Evolutionary conservation across 2,113 vertebrate genomes (phyloP).

Genomic region (Columbina picui): DNA sequence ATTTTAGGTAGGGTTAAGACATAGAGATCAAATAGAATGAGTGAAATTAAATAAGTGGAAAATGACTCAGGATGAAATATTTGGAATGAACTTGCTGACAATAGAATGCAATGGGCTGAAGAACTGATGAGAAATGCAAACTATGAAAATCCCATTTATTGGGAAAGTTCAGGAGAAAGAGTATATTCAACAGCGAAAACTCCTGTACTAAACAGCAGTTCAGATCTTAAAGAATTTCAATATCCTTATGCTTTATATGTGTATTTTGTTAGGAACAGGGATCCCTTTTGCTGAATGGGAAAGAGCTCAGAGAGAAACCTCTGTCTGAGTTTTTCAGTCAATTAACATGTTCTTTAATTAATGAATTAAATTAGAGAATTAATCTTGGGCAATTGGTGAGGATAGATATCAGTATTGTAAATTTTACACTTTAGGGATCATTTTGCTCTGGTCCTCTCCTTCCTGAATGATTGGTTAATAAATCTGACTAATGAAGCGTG

Average conservation of each 20-base stretch:
- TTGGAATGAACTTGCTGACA: neutral
- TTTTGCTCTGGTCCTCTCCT: slow-evolving; percentile 56
- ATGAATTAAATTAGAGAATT: slow-evolving; percentile 71
- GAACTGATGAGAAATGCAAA: slow-evolving; percentile 16
- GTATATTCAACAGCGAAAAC: neutral
- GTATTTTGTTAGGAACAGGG: neutral
- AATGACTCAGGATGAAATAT: neutral
- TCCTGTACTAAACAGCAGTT: neutral
- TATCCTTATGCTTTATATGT: neutral
- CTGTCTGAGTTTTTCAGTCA: slow-evolving; percentile 40
- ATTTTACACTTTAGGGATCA: slow-evolving; percentile 66
- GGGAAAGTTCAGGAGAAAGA: neutral
- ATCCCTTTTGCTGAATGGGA: neutral
- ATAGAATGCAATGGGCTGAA: neutral
- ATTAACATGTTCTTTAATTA: slow-evolving; percentile 72
- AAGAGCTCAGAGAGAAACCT: slow-evolving; percentile 45
- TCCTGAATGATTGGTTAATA: slow-evolving; percentile 65
- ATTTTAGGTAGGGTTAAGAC: neutral
- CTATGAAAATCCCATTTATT: neutral
- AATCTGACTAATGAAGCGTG: slow-evolving; percentile 64
- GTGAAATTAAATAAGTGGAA: neutral
- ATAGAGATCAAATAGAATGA: neutral
- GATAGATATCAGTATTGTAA: slow-evolving; percentile 59
- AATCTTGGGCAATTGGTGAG: slow-evolving; percentile 56
- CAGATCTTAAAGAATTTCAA: slow-evolving; percentile 22